A percentile compares a stretch with the other conserved stretches of the same genome.
Evolutionary conservation across 1,140 invertebrate genomes (phyloP).

Genomic region (Tyrophagus putrescentiae): DNA sequence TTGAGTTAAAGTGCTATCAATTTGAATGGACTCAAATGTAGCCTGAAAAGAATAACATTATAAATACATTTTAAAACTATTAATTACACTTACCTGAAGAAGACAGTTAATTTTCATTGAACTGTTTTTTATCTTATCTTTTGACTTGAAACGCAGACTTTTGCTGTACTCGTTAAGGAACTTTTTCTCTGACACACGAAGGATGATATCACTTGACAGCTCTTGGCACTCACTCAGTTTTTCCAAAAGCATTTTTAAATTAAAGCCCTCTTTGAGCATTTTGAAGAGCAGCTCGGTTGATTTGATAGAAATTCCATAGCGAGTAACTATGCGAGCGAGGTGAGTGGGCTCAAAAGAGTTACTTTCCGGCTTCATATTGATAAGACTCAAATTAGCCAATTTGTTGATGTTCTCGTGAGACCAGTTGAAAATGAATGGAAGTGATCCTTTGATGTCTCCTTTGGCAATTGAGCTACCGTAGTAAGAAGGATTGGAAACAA

Average conservation of each 20-base stretch:
- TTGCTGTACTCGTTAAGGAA: conserved; percentile 46
- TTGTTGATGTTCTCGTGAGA: conserved; percentile 44
- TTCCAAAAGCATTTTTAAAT: conserved; percentile 26
- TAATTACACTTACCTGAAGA: conserved; percentile 47
- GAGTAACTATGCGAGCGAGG: conserved; percentile 46
- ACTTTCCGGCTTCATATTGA: conserved; percentile 38
- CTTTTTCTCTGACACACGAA: conserved; percentile 45
- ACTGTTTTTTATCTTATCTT: conserved; percentile 44
- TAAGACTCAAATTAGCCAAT: conserved; percentile 38
- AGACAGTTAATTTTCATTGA: conserved; percentile 54
- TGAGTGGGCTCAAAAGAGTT: conserved; percentile 41
- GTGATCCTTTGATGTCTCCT: background rate
- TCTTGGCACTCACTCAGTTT: conserved; percentile 44
- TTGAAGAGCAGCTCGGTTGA: conserved; percentile 44
- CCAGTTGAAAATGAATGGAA: conserved; percentile 12
- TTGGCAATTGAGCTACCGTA: conserved; percentile 41
- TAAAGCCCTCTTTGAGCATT: conserved; percentile 15
- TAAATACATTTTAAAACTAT: too few relatives aligned
- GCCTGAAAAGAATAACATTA: too few relatives aligned
- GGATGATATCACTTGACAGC: conserved; percentile 41
- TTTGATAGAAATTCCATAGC: conserved; percentile 45
- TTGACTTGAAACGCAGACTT: conserved; percentile 45
- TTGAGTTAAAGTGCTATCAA: conserved; percentile 50
- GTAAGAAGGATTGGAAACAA: conserved; percentile 49
- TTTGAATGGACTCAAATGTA: conserved; percentile 48